A percentile compares a stretch with the other conserved stretches of the same genome.
These are phyloP conservation scores for Caenorhabditis doughertyi DNA, from an alignment of 2,888 invertebrate species.

Conservation along the genomic window DNA sequence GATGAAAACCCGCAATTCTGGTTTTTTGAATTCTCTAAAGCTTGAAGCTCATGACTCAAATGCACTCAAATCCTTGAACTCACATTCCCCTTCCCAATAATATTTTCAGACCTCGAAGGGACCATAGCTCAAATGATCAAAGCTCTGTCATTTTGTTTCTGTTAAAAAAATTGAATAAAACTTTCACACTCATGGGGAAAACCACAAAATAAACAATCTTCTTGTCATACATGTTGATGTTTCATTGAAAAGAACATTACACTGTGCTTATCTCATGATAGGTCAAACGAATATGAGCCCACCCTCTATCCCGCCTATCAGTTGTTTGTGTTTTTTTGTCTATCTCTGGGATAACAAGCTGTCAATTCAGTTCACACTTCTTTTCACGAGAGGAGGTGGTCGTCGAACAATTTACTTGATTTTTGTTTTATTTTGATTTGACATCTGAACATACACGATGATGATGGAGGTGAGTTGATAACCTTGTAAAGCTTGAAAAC, in stretches of 20 bases:
- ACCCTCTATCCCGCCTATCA: background rate
- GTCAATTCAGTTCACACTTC: background rate
- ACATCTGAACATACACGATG: no score
- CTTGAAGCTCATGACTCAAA: no score
- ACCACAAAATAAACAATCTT: conserved; percentile 1
- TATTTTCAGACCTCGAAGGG: background rate
- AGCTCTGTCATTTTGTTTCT: background rate
- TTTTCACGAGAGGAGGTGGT: no score
- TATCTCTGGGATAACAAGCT: background rate
- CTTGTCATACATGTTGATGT: background rate
- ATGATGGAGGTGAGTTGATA: background rate
- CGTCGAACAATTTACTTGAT: background rate
- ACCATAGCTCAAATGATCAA: background rate
- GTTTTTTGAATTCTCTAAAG: background rate
- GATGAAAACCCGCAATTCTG: background rate
- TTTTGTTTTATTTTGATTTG: no score
- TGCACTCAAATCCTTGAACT: no score
- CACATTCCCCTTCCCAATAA: no score
- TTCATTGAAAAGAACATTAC: background rate
- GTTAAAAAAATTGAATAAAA: background rate
- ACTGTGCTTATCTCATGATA: background rate
- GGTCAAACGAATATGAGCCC: background rate
- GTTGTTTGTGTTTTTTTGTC: background rate
- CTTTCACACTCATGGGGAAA: background rate
- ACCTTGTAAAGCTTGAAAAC: background rate